Percentiles rank a stretch among this genome's conserved stretches.
These are phyloP conservation scores for Nothoprocta perdicaria DNA, from an alignment of 2,113 vertebrate genomes.

Conservation along the genomic window DNA sequence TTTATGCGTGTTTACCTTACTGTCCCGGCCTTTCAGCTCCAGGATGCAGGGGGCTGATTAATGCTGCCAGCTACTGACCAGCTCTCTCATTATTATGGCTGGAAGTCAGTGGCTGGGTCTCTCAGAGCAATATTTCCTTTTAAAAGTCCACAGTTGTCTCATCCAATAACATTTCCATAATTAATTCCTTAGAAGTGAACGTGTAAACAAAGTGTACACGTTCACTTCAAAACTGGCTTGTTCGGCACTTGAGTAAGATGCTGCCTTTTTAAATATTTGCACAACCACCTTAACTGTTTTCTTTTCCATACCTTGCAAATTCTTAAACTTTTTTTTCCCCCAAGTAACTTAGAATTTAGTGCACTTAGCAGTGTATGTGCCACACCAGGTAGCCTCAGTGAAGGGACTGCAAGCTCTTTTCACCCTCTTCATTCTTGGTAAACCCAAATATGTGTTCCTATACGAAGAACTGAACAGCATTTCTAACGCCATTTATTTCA, in stretches of 20 bases:
- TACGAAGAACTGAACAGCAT: not conserved
- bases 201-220: not conserved
- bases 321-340: not conserved
- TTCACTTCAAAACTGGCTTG: not conserved
- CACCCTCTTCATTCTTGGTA: not conserved
- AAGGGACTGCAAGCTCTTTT: not conserved
- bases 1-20: constrained; percentile 44
- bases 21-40: not conserved
- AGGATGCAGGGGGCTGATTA: not conserved
- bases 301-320: rapidly evolving
- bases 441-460: not conserved
- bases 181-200: not conserved
- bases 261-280: not conserved
- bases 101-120: not conserved
- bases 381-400: rapidly evolving
- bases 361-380: not conserved
- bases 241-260: not conserved
- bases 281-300: not conserved
- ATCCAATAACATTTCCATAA: not conserved
- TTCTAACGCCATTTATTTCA: not conserved
- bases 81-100: not conserved
- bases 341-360: not conserved
- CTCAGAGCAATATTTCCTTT: not conserved
- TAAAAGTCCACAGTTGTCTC: not conserved
- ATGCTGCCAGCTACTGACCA: constrained; percentile 14